Percentiles rank a stretch among this genome's conserved stretches.
phyloP scores from a whole-genome alignment of 2,888 invertebrate species.

The Metopia argyrocephala region DNA sequence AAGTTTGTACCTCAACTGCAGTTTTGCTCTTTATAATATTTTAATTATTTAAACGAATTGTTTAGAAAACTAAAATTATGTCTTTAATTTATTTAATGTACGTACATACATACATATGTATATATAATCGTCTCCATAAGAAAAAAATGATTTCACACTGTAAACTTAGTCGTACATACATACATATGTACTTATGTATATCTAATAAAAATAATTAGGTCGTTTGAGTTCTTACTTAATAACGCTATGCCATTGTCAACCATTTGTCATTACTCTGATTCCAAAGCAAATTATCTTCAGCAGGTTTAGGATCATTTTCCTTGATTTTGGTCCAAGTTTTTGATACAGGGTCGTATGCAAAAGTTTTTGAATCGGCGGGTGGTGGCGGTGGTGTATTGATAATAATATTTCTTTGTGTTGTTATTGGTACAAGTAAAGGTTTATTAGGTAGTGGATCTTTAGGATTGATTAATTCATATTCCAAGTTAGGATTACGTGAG shows the following conservation, averaged over 20 bases:
- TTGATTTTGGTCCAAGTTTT: conserved; percentile 71
- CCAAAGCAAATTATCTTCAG: conserved; percentile 72
- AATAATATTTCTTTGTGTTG: conserved; percentile 65
- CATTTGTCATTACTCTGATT: conserved; percentile 77
- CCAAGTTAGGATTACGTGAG: conserved; percentile 71
- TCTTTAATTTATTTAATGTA: no score
- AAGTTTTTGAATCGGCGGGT: conserved; percentile 71
- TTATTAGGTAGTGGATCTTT: conserved; percentile 59
- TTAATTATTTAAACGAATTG: no score
- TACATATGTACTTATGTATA: background rate
- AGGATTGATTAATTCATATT: conserved; percentile 74
- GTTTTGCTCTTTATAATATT: no score
- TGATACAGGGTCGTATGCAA: conserved; percentile 70
- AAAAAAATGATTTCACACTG: no score
- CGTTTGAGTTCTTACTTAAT: conserved; percentile 16
- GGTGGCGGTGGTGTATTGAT: conserved; percentile 70
- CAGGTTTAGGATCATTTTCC: conserved; percentile 69
- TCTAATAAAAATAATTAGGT: no score
- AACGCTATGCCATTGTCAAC: conserved; percentile 69
- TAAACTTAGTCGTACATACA: no score
- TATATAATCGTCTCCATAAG: no score
- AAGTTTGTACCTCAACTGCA: no score
- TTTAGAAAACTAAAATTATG: no score
- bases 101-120: background rate
- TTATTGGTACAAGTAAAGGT: conserved; percentile 68